Base-by-base conservation (phyloP, 2,797 vertebrate species). In the Leptoclinus maculatus region DNA sequence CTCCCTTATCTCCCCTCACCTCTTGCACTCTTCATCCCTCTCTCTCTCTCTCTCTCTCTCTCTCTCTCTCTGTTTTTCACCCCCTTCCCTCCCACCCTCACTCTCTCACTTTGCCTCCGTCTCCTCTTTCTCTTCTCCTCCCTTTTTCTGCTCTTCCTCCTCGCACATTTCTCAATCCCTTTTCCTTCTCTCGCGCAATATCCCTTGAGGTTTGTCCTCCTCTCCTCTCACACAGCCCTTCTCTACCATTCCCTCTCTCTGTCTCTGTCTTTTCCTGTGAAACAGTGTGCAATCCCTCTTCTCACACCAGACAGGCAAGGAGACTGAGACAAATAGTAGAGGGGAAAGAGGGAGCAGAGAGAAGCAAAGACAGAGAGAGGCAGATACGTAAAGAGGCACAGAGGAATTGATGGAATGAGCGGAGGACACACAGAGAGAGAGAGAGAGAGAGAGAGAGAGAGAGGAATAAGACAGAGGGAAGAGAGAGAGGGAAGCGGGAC, bases 351-450 rank as follows among this genome's bases (percentile, higher is more conserved):
- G 76, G 67, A 85, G 75, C 64, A 66, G 76, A 53, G 74, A 76
- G 73, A 76, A 79, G 64, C 43, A 58, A 75, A 87, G 82, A 76
- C 65, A 73, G 83, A 78, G 71, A 82, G 81, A 82, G 83, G 73
- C 82, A 92, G 87, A 93, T 70, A 76, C 81, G 81, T 91, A 88
- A 91, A 89, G 82, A 87, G 85, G 65, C 85, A 74, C 86, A 82
- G 80, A 87, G 88, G 87, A 89, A 89, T 89, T 93, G 89, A 93
- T 88, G 88, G 89, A 87, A 89, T 90, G 92, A 93, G 79, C 69
- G 56, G 78, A 83, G 76, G 83, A 79, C 36, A 63, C 60, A 78
- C 51, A 78, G 83, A 79, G 64, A 80, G 64, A 69, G 53, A 69
- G 62, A 67, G 41, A 38, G 69, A 59, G 32, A n/a, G 19, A 41